phyloP scores from a whole-genome alignment of 2,113 vertebrate species.

The Neodontobutis hainanensis region DNA sequence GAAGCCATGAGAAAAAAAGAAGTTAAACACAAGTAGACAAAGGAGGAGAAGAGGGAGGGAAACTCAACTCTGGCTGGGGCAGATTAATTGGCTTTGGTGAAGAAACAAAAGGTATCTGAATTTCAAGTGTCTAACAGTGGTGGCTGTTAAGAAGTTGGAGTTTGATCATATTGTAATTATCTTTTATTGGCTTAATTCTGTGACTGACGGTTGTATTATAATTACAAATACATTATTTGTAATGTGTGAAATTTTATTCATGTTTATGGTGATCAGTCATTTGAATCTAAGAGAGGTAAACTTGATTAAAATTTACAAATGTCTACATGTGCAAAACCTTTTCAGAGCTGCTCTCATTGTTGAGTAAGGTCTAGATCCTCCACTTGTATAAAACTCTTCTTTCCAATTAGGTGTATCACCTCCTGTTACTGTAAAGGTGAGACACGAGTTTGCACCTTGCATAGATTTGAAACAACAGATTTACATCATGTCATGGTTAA shows the following conservation, averaged over 20 bases:
- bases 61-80: slow-evolving; percentile 61
- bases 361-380: background rate
- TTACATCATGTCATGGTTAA: slow-evolving; percentile 23
- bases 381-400: background rate
- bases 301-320: background rate
- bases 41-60: slow-evolving; percentile 43
- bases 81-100: slow-evolving; percentile 56
- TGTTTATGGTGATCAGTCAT: too few species aligned
- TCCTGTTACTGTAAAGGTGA: slow-evolving; percentile 24
- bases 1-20: slow-evolving; percentile 55
- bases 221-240: too few species aligned
- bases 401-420: slow-evolving; percentile 12
- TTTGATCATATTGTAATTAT: too few species aligned
- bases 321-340: background rate
- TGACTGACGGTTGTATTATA: too few species aligned
- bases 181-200: too few species aligned
- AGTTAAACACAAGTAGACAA: slow-evolving; percentile 57
- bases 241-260: too few species aligned
- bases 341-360: slow-evolving; percentile 1
- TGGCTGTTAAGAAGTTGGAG: too few species aligned
- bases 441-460: slow-evolving; percentile 19
- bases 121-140: background rate
- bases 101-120: slow-evolving; percentile 31
- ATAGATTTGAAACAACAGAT: slow-evolving; percentile 37
- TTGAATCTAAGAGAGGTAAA: background rate